phyloP scores from a whole-genome alignment of 2,113 vertebrate genomes.

The Gambusia affinis region DNA sequence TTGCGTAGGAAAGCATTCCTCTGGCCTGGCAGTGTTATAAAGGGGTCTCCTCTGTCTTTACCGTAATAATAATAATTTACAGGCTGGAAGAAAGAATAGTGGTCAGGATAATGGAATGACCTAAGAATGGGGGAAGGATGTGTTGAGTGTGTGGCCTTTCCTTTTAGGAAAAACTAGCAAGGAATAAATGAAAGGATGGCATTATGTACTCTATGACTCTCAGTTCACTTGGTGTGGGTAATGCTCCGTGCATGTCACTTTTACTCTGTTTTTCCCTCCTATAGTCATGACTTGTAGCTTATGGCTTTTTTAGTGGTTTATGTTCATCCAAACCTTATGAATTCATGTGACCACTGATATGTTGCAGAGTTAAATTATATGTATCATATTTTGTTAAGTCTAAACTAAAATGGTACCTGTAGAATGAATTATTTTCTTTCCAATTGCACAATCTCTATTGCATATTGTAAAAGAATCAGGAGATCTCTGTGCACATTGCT shows the following conservation, averaged over 20 bases:
- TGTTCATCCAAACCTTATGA: slow-evolving; percentile 29
- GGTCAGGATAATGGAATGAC: slow-evolving; percentile 66
- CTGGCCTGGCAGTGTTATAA: slow-evolving; percentile 59
- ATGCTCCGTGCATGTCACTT: slow-evolving; percentile 45
- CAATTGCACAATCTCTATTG: no score
- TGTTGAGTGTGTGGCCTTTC: slow-evolving; percentile 60
- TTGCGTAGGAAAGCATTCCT: slow-evolving; percentile 75
- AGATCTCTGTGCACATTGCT: no score
- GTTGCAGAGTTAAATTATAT: no score
- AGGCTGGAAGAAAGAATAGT: slow-evolving; percentile 62
- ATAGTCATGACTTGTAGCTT: slow-evolving; percentile 33
- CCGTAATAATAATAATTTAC: slow-evolving; percentile 74
- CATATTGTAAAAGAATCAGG: no score
- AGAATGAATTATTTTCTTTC: no score
- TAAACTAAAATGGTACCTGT: no score
- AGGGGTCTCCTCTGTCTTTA: slow-evolving; percentile 67
- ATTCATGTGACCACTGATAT: background rate
- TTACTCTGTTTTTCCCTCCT: slow-evolving; percentile 44
- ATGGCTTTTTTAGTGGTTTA: slow-evolving; percentile 33
- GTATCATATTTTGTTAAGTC: no score
- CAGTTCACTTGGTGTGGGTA: slow-evolving; percentile 58
- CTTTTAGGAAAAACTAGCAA: slow-evolving; percentile 67
- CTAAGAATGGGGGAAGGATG: slow-evolving; percentile 39
- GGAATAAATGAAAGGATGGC: slow-evolving; percentile 62
- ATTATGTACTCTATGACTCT: slow-evolving; percentile 68